phyloP scores from a whole-genome alignment of 2,113 vertebrate species.

The Lagopus leucura region DNA sequence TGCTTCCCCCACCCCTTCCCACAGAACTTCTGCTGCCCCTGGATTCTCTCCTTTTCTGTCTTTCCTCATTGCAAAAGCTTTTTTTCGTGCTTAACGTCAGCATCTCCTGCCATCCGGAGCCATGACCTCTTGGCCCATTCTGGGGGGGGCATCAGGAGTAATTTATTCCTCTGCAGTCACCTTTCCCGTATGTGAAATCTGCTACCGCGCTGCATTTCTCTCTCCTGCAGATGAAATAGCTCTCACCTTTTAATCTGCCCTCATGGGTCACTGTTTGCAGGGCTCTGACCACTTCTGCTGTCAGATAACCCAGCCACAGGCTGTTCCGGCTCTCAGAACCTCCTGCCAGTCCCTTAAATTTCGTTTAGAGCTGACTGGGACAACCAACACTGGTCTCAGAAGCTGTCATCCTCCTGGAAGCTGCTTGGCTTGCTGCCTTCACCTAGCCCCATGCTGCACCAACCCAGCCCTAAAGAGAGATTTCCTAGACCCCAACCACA shows the following conservation, averaged over 20 bases:
- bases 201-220: background rate
- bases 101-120: background rate
- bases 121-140: background rate
- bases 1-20: background rate
- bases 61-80: background rate
- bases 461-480: background rate
- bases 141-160: rapidly evolving
- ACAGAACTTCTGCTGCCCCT: background rate
- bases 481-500: background rate
- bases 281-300: background rate
- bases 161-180: conserved; percentile 4
- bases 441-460: rapidly evolving
- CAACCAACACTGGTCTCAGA: background rate
- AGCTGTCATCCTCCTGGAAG: background rate
- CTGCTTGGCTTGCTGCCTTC: rapidly evolving
- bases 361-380: background rate
- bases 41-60: background rate
- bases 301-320: background rate
- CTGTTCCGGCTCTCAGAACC: background rate
- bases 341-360: background rate
- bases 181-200: background rate
- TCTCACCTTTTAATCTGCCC: background rate
- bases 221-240: background rate
- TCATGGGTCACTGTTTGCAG: background rate
- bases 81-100: background rate